These are phyloP conservation scores for Caenorhabditis inopinata DNA, from an alignment of 1,140 invertebrate genomes.

Conservation along the genomic window DNA sequence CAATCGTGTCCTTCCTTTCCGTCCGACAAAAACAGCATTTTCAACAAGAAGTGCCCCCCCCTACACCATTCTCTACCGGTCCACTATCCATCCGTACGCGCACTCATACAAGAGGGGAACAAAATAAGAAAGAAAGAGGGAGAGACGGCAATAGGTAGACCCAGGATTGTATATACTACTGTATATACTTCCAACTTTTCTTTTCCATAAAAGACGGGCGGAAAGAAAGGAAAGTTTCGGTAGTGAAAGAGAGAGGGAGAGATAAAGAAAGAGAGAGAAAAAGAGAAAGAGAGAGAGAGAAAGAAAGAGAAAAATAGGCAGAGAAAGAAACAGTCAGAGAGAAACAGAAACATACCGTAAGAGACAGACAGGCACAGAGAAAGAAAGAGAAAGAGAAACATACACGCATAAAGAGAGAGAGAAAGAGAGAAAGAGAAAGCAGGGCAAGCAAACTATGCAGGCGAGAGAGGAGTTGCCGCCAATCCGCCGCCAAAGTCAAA, in stretches of 20 bases:
- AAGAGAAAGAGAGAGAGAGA: not conserved
- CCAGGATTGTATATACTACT: not conserved
- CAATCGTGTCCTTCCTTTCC: constrained; percentile 9
- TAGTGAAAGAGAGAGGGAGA: not conserved
- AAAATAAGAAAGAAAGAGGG: not conserved
- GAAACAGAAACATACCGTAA: too few species aligned
- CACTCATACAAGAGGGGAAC: not conserved
- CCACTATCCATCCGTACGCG: not conserved
- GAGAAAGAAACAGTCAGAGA: constrained; percentile 4
- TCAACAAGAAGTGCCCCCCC: constrained; percentile 24
- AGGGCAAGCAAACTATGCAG: constrained; percentile 17
- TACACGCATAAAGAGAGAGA: not conserved
- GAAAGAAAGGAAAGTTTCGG: not conserved
- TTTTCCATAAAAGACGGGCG: constrained; percentile 24
- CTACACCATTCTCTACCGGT: too few species aligned
- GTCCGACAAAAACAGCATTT: constrained; percentile 13
- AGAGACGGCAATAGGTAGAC: not conserved
- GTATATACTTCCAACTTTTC: not conserved
- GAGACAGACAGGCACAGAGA: not conserved
- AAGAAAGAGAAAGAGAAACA: not conserved
- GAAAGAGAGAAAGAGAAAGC: not conserved
- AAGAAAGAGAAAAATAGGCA: not conserved
- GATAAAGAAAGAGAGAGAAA: not conserved
- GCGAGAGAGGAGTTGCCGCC: not conserved
- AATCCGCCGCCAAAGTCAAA: constrained; percentile 1